Evolutionary conservation across 2,888 invertebrate species (phyloP).

Genomic region (Agrochola macilenta): DNA sequence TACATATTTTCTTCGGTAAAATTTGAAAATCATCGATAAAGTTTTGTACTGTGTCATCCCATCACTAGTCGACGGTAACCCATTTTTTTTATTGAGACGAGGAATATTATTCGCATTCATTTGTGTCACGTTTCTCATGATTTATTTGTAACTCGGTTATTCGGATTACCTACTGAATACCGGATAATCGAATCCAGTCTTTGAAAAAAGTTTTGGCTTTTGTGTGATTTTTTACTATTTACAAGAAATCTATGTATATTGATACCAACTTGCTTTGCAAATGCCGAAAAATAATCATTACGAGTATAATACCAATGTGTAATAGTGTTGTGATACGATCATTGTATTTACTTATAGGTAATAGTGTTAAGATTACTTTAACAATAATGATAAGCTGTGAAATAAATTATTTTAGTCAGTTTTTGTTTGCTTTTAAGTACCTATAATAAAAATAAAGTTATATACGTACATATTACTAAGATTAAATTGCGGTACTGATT

Average conservation of each 20-base stretch:
- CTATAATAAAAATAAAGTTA: not conserved
- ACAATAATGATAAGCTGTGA: not conserved
- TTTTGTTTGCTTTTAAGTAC: not conserved
- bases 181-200: not conserved
- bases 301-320: no score
- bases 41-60: not conserved
- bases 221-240: not conserved
- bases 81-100: constrained; percentile 15
- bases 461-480: not conserved
- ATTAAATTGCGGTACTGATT: constrained; percentile 12
- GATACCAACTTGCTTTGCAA: not conserved
- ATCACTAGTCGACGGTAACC: constrained; percentile 20
- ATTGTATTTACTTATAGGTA: not conserved
- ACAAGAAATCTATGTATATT: not conserved
- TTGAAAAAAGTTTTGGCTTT: not conserved
- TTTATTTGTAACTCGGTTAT: constrained; percentile 16
- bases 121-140: constrained; percentile 33
- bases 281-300: not conserved
- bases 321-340: no score
- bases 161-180: not conserved
- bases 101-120: constrained; percentile 11
- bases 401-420: not conserved
- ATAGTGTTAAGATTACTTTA: not conserved
- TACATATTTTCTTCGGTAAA: not conserved
- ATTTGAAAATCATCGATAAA: not conserved